Evolutionary conservation across 1,140 invertebrate species (phyloP), one percentile per base, ranked within the genome.

Genomic region (Drosophila subobscura): DNA sequence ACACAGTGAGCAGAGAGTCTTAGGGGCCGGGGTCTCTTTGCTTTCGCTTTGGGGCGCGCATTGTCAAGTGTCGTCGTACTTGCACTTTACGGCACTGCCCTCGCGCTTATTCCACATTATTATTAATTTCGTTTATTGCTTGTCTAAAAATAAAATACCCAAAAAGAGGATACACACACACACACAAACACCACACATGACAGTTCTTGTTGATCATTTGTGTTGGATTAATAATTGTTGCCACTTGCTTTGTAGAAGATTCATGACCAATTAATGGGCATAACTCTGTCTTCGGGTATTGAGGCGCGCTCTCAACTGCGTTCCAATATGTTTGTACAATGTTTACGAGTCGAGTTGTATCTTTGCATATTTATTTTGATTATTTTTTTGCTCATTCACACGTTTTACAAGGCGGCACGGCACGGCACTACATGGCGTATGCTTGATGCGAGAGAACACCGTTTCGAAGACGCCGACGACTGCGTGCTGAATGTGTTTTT

Each of bases 201-300:
- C 23, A 46, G 60, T 66, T 79, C 16, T 37, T 56, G 42, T 29
- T 22, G 51, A 22, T 45, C 42, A 14, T 54, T 58, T 54, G 27
- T 41, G 29, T n/a, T 33, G 47, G 8, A n/a, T 56, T 57, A 49
- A 29, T 29, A 46, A 41, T 53, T 45, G 66, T 53, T 45, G 66
- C 47, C 78, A 86, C 83, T 88, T 88, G 83, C 83, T 88, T 88
- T 88, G 83, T 59, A 88, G 66, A 46, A 88, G 78, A 88, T 88
- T 88, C 83, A 88, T 85, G 58, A 63, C 77, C 64, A 44, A 27
- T 27, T 8, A 47, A 20, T 20, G 33, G 33, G 4, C 33, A 37
- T 37, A 37, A 37, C 33, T 37, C 33, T 8, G 33, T 37, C 33
- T 37, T 4, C 33, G 33, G 10, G 3, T 33, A 33, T 10, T 10